A percentile compares a stretch with the other conserved stretches of the same genome.
phyloP scores from a whole-genome alignment of 2,797 vertebrate species.

The Anolis apletophallus region DNA sequence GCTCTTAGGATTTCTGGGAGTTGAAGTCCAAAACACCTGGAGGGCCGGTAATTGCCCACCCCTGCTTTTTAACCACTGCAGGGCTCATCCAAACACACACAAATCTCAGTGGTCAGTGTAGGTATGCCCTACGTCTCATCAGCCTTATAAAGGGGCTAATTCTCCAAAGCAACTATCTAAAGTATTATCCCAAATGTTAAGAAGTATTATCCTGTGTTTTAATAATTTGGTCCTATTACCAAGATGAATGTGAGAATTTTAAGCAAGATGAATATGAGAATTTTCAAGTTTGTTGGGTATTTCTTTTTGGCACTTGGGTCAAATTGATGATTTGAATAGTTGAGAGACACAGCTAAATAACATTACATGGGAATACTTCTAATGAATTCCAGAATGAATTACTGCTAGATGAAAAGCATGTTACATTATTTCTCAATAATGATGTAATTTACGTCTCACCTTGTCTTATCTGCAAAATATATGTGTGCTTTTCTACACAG shows the following conservation, averaged over 20 bases:
- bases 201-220: neutral
- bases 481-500: constrained; percentile 36
- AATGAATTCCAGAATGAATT: constrained; percentile 48
- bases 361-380: constrained; percentile 24
- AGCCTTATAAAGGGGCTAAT: neutral
- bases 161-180: neutral
- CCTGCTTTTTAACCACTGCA: too few species aligned
- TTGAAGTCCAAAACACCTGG: too few species aligned
- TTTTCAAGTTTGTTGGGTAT: too few species aligned
- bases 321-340: constrained; percentile 5
- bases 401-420: constrained; percentile 26
- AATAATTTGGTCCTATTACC: neutral
- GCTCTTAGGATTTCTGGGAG: too few species aligned
- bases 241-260: too few species aligned
- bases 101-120: too few species aligned
- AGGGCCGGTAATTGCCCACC: too few species aligned
- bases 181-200: neutral
- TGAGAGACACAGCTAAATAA: neutral
- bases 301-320: neutral
- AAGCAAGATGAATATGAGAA: neutral
- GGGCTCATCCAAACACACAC: too few species aligned
- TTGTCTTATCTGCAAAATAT: constrained; percentile 50
- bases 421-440: constrained; percentile 31
- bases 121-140: neutral
- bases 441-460: constrained; percentile 57